Conservation (phyloP, 2,888 invertebrate species). For the Drosophila leonis region DNA sequence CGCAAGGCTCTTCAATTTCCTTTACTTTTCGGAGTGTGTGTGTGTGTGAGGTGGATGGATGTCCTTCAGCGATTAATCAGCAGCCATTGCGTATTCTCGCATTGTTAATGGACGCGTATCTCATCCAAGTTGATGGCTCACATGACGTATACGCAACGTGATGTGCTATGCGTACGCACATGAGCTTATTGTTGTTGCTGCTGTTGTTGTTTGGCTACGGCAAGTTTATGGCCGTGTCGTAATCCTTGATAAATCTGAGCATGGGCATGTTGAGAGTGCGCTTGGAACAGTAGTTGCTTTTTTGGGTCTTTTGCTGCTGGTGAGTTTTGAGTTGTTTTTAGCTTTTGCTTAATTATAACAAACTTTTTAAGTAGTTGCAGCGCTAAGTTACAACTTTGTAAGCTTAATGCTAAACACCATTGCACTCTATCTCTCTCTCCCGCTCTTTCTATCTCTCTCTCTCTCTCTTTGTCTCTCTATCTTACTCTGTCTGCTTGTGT, state of each 20-base stretch:
- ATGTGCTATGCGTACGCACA: conserved; percentile 30
- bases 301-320: conserved; percentile 25
- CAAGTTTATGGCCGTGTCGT: conserved; percentile 42
- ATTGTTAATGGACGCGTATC: conserved; percentile 48
- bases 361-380: conserved; percentile 79
- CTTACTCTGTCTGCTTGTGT: not conserved
- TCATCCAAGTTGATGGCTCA: conserved; percentile 43
- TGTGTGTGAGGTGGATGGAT: not conserved
- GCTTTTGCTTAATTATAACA: conserved; percentile 78
- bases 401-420: conserved; percentile 50
- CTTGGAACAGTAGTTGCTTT: conserved; percentile 23
- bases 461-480: not conserved
- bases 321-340: conserved; percentile 67
- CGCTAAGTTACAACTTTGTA: conserved; percentile 67
- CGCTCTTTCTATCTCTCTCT: not conserved
- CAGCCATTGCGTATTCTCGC: conserved; percentile 22
- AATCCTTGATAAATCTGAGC: conserved; percentile 34
- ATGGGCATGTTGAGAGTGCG: not conserved
- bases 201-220: conserved; percentile 13
- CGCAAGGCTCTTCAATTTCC: not conserved
- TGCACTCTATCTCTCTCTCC: not conserved
- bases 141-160: conserved; percentile 57
- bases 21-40: conserved; percentile 1
- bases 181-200: conserved; percentile 22
- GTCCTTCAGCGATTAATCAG: conserved; percentile 66